These are phyloP conservation scores for Ypsolopha sequella DNA, from an alignment of 2,888 invertebrate genomes.

Conservation along the genomic window DNA sequence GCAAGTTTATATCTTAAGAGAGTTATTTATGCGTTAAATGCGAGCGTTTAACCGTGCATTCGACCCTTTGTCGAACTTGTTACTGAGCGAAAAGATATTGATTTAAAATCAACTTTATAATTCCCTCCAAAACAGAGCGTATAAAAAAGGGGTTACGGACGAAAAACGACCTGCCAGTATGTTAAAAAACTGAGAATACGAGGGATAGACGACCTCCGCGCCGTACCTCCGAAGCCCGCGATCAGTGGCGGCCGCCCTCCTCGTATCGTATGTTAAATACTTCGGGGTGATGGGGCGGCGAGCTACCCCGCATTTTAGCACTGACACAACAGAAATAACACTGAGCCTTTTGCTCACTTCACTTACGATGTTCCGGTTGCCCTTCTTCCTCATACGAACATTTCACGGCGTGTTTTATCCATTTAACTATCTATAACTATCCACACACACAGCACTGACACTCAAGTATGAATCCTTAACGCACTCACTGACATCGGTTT, in stretches of 20 bases:
- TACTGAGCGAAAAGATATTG: conserved; percentile 44
- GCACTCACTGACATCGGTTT: conserved; percentile 50
- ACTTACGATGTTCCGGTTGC: conserved; percentile 67
- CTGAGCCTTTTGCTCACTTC: conserved; percentile 36
- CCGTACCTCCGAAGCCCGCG: conserved; percentile 57
- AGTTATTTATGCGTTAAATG: not conserved
- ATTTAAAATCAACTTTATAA: conserved; percentile 33
- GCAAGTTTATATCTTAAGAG: not conserved
- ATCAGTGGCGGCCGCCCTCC: conserved; percentile 52
- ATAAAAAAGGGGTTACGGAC: conserved; percentile 57
- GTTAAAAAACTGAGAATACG: conserved; percentile 50
- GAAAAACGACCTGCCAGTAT: conserved; percentile 37
- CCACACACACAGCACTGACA: conserved; percentile 48
- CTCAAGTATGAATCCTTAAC: conserved; percentile 35
- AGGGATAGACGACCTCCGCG: conserved; percentile 60
- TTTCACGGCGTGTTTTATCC: conserved; percentile 63
- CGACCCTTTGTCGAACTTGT: conserved; percentile 17
- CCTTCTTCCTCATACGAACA: conserved; percentile 71
- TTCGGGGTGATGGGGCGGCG: conserved; percentile 41
- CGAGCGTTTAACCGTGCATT: not conserved
- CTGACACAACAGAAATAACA: conserved; percentile 52
- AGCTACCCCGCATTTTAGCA: conserved; percentile 54
- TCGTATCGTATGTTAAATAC: conserved; percentile 39
- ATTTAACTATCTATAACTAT: conserved; percentile 64
- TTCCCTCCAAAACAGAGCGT: conserved; percentile 56